Evolutionary conservation across 23 tunicate genomes (phyloP).

Genomic region (Ciona savignyi): DNA sequence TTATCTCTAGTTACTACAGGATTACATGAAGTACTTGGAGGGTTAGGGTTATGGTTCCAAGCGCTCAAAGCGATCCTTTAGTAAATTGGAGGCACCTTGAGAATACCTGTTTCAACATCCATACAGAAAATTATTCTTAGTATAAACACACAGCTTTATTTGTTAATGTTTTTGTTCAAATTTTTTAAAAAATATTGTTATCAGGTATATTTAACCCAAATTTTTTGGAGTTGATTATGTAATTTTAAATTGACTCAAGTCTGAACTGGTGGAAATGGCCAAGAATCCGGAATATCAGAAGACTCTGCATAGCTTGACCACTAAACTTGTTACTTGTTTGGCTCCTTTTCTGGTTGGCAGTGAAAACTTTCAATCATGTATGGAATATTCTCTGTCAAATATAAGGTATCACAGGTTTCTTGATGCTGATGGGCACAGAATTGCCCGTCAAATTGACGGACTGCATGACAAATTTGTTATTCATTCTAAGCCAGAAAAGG

Average conservation of each 20-base stretch:
- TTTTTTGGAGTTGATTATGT: not conserved
- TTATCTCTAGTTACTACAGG: too few relatives aligned
- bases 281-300: conserved; percentile 38
- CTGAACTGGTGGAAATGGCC: not conserved
- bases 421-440: conserved; percentile 40
- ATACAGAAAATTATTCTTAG: too few relatives aligned
- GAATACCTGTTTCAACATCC: too few relatives aligned
- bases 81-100: too few relatives aligned
- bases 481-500: conserved; percentile 68
- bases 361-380: conserved; percentile 58
- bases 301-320: conserved; percentile 25
- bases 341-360: conserved; percentile 48
- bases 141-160: too few relatives aligned
- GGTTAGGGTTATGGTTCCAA: too few relatives aligned
- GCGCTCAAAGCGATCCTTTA: too few relatives aligned
- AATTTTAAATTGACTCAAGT: not conserved
- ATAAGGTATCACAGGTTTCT: conserved; percentile 60
- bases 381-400: conserved; percentile 61
- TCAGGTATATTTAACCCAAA: not conserved
- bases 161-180: too few relatives aligned
- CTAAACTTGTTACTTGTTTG: conserved; percentile 28
- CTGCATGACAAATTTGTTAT: conserved; percentile 59
- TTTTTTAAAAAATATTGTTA: too few relatives aligned
- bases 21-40: too few relatives aligned
- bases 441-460: conserved; percentile 42